Evolutionary conservation across 2,888 invertebrate species (phyloP), one percentile per base, ranked within the genome.

Genomic region (Catotricha subobsoleta): DNA sequence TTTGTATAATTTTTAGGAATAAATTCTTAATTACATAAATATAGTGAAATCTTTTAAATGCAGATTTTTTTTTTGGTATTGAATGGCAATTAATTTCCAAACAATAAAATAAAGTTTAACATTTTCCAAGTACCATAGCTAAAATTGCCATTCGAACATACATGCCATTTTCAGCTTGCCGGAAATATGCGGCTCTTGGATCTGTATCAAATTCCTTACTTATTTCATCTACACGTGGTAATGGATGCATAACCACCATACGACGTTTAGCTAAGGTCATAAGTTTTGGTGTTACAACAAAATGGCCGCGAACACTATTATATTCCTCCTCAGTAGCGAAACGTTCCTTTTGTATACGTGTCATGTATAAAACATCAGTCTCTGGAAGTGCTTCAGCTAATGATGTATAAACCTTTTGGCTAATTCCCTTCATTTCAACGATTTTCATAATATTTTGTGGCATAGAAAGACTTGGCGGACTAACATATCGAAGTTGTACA

Each of bases 301-400:
- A 81, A 48, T 81, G 72, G 1, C 92, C 94, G 52, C 84, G 83
- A 19, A 75, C 78, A 71, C 77, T 71, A 45, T 86, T 69, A 59
- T 95, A 98, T 52, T 91, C 88, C 46, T 80, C 80, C 52, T 79
- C 70, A 27, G 74, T 76, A 7, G 68, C 59, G 59, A 98, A 97
- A 51, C 97, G 69, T 63, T 98, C 98, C 35, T 79, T 74, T 60
- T 99, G 98, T 51, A 99, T 92, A 50, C 98, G 74, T 0, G 98
- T 99, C 84, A 98, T 90, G 57, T 99, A 98, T 23, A 99, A 66
- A 1, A 99, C 95, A 64, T 99, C 97, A 0, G 95, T 95, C 46
- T 86, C 30, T 16, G 42, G 39, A 6, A 42, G 13, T 2, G 30
- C 42, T 9, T 38, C 38, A 8, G 38, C 33, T 5, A 42, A 12